These are phyloP conservation scores for Heteromurus nitidus DNA, from an alignment of 2,888 invertebrate species.

Conservation along the genomic window DNA sequence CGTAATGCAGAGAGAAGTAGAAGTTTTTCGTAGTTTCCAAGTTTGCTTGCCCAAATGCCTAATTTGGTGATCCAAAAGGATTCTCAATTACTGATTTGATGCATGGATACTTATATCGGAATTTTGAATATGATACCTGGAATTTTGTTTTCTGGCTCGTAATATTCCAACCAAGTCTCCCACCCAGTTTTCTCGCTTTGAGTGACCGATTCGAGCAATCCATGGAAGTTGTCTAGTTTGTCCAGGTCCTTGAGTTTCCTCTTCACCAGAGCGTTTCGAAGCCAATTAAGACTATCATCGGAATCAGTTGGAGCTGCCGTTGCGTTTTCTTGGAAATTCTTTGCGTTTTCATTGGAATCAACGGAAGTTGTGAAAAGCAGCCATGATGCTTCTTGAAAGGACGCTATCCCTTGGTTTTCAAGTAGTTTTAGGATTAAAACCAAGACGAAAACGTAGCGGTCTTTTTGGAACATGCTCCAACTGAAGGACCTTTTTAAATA, in stretches of 20 bases:
- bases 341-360: too few relatives aligned
- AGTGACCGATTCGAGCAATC: slow-evolving; percentile 2
- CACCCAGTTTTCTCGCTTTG: not conserved
- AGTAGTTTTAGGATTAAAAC: too few relatives aligned
- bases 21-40: not conserved
- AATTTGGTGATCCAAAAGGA: not conserved
- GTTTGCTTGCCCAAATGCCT: not conserved
- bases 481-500: too few relatives aligned
- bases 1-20: slow-evolving; percentile 15
- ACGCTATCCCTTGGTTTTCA: too few relatives aligned
- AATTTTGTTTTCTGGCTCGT: slow-evolving; percentile 12
- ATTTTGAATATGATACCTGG: not conserved
- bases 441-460: too few relatives aligned
- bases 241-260: not conserved
- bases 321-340: too few relatives aligned
- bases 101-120: not conserved
- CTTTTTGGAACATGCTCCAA: too few relatives aligned
- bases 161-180: slow-evolving; percentile 16
- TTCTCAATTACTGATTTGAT: not conserved
- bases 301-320: too few relatives aligned
- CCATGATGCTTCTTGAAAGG: too few relatives aligned
- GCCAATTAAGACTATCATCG: too few relatives aligned
- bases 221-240: slow-evolving; percentile 9
- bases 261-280: too few relatives aligned
- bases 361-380: too few relatives aligned